phyloP scores from a whole-genome alignment of 2,797 vertebrate genomes.

The Pangasius mekongensis region DNA sequence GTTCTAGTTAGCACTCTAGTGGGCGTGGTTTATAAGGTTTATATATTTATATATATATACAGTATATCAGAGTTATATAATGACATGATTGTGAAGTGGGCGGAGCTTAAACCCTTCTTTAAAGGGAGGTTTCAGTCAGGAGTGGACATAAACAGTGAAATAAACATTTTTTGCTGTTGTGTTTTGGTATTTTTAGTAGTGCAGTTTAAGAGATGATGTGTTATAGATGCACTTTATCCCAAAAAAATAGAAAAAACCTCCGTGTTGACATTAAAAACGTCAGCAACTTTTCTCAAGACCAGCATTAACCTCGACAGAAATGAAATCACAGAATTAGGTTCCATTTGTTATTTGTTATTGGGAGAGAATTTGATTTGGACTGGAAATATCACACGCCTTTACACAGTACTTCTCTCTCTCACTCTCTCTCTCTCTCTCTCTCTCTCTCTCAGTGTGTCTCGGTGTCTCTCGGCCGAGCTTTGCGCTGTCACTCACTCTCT shows the following conservation, averaged over 20 bases:
- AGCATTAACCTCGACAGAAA: neutral
- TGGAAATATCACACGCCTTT: neutral
- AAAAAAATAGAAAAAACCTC: neutral
- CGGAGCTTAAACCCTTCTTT: neutral
- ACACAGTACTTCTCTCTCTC: neutral
- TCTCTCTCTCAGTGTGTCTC: neutral
- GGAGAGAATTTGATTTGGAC: neutral
- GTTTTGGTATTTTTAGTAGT: neutral
- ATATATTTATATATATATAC: neutral
- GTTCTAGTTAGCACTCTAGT: neutral
- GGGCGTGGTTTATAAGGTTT: neutral
- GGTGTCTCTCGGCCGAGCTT: neutral
- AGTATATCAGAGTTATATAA: neutral
- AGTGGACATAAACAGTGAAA: neutral
- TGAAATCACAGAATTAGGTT: neutral
- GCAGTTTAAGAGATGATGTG: neutral
- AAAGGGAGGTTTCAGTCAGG: neutral
- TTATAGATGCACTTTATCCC: neutral
- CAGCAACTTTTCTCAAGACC: neutral
- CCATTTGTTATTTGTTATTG: neutral
- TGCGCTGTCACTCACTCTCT: neutral
- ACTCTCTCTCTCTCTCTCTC: slow-evolving; percentile 42
- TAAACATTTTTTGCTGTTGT: neutral
- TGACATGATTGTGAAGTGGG: neutral
- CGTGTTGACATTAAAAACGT: neutral